Evolutionary conservation across 2,888 invertebrate species (phyloP), one percentile per base, ranked within the genome.

Genomic region (Caenorhabditis afra): DNA sequence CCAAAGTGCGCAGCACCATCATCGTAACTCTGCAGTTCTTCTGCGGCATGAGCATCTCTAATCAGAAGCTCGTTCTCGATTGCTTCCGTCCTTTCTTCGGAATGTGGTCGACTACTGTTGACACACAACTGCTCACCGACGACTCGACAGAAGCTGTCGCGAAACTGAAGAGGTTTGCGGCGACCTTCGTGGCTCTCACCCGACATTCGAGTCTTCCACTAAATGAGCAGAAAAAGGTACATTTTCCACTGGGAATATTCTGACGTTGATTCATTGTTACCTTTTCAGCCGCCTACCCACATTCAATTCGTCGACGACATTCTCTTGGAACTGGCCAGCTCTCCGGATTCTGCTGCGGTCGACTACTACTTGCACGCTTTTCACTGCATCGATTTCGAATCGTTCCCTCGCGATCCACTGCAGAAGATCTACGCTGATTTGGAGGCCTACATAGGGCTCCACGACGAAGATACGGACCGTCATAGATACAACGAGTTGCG

Each of bases 41-140:
- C 45, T 52, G 61, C 35, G 55, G 55, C 0, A n/a, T 78, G n/a
- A 50, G n/a, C 23, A 52, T 45, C 59, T 5, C 29, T 7, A 29
- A 29, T 29, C 29, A 62, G 37, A 53, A 45, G 11, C 14, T 41
- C 11, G 41, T 41, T 11, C 2, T 41, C 11, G 2, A 14, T 5
- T 29, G 29, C 7, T 78, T 71, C 67, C 44, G 22, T 1, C 52
- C n/a, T 4, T 78, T 78, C 67, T 78, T 66, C 52, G 44, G 47
- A 0, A 44, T 66, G 39, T 78, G 66, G 66, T 22, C 49, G n/a
- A 41, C 2, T 35, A 55, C 45, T 49, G 12, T 20, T 3, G 53
- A 14, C 20, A 8, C 41, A 14, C 37, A 41, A 23, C 22, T 41
- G 12, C 20, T 62, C 11, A 44, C 59, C 18, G 39, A 65, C 0